Evolutionary conservation across 2,113 vertebrate species (phyloP).

Genomic region (Chloebia gouldiae): DNA sequence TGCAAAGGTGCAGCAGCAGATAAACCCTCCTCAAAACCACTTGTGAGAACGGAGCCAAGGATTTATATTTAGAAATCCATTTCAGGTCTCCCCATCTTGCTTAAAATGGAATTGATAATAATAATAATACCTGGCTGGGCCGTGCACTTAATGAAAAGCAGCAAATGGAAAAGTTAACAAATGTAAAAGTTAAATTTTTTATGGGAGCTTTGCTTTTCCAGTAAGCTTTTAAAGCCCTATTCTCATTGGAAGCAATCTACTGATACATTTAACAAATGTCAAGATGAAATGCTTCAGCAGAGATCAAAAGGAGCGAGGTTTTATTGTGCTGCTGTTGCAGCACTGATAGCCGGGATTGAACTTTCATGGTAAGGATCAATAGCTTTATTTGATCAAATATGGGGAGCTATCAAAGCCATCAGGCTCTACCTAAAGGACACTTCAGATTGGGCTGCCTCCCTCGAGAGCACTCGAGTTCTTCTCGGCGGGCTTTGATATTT

Average conservation of each 20-base stretch:
- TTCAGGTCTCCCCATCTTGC: conserved; percentile 16
- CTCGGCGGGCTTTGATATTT: conserved; percentile 5
- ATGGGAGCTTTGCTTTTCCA: conserved; percentile 42
- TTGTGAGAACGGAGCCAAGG: background rate
- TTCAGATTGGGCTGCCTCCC: conserved; percentile 6
- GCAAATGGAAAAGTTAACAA: conserved; percentile 12
- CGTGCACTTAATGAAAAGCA: conserved; percentile 34
- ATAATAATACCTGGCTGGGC: conserved; percentile 37
- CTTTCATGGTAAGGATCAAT: conserved; percentile 57
- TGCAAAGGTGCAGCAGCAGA: conserved; percentile 19
- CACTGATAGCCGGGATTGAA: conserved; percentile 36
- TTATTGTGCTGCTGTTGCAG: conserved; percentile 48
- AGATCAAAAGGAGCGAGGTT: conserved; percentile 43
- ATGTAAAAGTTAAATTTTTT: conserved; percentile 44
- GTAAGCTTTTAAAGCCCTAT: conserved; percentile 30
- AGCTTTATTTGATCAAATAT: conserved; percentile 55
- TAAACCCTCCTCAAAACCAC: background rate
- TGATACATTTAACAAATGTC: conserved; percentile 67
- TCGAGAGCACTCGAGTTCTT: background rate
- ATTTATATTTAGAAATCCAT: conserved; percentile 48
- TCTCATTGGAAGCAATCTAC: conserved; percentile 60
- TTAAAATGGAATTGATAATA: conserved; percentile 25
- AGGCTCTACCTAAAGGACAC: conserved; percentile 19
- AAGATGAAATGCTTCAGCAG: conserved; percentile 66
- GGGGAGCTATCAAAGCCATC: conserved; percentile 38